phyloP scores from a whole-genome alignment of 2,797 vertebrate genomes.

The Sebastes iracundus region DNA sequence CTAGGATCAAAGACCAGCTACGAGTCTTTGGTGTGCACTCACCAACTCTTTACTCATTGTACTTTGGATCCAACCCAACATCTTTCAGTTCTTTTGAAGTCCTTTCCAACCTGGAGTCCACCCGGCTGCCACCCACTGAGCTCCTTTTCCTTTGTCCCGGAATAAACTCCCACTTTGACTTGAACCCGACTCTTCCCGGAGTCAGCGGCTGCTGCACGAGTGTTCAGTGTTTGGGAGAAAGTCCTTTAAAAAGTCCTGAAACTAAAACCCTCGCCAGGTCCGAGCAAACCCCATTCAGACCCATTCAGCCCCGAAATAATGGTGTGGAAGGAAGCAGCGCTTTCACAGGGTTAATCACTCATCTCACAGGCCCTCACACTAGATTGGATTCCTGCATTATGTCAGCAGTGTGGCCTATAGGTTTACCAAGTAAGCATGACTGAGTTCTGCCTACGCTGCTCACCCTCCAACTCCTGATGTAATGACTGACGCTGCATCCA shows the following conservation, averaged over 20 bases:
- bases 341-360: constrained; percentile 71
- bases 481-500: neutral
- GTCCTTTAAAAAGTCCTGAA: constrained; percentile 42
- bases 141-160: constrained; percentile 4
- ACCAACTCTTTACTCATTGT: neutral
- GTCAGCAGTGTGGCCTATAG: constrained; percentile 51
- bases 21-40: neutral
- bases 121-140: constrained; percentile 2
- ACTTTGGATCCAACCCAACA: neutral
- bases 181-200: constrained; percentile 10
- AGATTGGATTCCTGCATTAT: constrained; percentile 60
- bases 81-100: neutral
- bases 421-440: constrained; percentile 26
- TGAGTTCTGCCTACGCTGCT: neutral
- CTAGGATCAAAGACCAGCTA: neutral
- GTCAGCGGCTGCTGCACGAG: neutral
- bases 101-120: neutral
- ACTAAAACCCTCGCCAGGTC: constrained; percentile 31
- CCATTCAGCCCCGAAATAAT: constrained; percentile 63
- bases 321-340: constrained; percentile 55
- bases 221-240: constrained; percentile 13
- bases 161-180: constrained; percentile 1
- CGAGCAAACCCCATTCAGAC: constrained; percentile 45
- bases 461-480: neutral
- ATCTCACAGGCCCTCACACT: constrained; percentile 45